These are phyloP conservation scores for Scomberomorus guttatus DNA, from an alignment of 2,797 vertebrate species.

Conservation along the genomic window DNA sequence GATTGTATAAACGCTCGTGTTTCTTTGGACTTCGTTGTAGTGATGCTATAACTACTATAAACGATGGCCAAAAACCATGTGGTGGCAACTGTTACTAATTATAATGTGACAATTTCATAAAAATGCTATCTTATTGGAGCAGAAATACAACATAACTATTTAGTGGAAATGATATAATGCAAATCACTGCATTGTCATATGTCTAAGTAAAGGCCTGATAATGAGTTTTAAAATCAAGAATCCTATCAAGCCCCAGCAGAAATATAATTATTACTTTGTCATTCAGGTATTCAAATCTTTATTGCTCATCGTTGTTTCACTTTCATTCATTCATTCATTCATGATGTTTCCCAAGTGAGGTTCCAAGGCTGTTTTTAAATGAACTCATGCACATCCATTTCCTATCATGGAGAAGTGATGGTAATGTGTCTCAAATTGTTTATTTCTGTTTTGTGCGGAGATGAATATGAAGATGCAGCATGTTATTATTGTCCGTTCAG, in stretches of 20 bases:
- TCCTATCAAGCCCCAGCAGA: background rate
- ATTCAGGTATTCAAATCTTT: background rate
- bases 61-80: background rate
- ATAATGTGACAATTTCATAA: background rate
- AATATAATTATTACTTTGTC: background rate
- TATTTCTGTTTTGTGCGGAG: conserved; percentile 12
- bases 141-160: background rate
- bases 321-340: background rate
- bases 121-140: background rate
- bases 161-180: background rate
- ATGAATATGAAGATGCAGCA: conserved; percentile 33
- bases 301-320: background rate
- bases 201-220: background rate
- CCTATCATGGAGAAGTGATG: conserved; percentile 3
- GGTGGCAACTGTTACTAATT: background rate
- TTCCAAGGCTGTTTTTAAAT: background rate
- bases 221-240: background rate
- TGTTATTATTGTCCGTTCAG: conserved; percentile 46
- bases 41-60: no score
- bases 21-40: no score
- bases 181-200: background rate
- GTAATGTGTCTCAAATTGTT: conserved; percentile 28
- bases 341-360: background rate
- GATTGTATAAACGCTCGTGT: no score
- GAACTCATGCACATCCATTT: background rate